Base-by-base conservation (phyloP, 92 coral and sea anemone genomes). In the Isaurus tuberculatus region DNA sequence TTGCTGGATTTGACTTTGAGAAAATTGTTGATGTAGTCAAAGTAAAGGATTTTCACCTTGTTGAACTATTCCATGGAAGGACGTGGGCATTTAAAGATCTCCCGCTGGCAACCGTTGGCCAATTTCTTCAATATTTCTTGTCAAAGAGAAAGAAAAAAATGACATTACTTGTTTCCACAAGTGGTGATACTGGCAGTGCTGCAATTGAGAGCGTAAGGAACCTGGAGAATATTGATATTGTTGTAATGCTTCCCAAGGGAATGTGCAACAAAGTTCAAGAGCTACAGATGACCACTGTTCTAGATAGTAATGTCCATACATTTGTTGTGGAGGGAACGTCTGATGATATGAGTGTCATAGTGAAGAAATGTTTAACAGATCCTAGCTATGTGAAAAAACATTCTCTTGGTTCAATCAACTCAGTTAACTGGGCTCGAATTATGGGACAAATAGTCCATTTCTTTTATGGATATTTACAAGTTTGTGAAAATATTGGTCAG, bases 181-280 rank as follows among this genome's bases (percentile, higher is more conserved):
- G 93, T 83, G 98, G 98, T 14, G 98, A 95, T 79, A 95, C 98
- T 26, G 98, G 98, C 9, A 91, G 98, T 72, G 94, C 98, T 0
- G 98, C 98, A 15, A 94, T 95, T 33, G 94, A 95, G 72, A 90
- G 95, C 51, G 94, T 94, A 8, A 77, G 89, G 29, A 79, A 74
- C 30, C 82, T 87, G 34, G 43, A 86, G 25, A 78, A 82, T 73
- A 74, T 91, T 30, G 96, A 93, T 67, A 91, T 95, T 20, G 77
- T 95, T 31, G 92, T 88, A 11, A 70, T 95, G 84, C 80, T 91
- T 32, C 98, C 98, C 17, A 86, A 91, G 78, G 98, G 98, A 8
- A 89, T 83, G 43, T 91, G 94, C 57, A 91, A 87, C 16, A 86
- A 79, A 4, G 79, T 91, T 8, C 98, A 95, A 84, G 95, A 95